Percentiles rank a stretch among this genome's conserved stretches.
Conservation (phyloP, 2,888 invertebrate genomes). For the Celastrina argiolus region DNA sequence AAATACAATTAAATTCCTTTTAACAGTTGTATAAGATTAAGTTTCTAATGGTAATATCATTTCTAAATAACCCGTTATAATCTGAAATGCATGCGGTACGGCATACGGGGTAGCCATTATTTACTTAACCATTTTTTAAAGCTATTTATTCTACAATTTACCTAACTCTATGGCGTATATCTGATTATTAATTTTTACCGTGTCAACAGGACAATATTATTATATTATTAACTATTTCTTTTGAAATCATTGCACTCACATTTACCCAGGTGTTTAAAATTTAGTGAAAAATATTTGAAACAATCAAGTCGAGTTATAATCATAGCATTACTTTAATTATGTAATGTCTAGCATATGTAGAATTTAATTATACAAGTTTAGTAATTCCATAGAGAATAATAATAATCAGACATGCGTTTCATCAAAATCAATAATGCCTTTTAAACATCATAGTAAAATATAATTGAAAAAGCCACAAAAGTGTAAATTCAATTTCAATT, state of each 20-base stretch:
- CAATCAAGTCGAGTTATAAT: not conserved
- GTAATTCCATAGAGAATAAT: not conserved
- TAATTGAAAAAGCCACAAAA: not conserved
- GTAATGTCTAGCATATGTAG: not conserved
- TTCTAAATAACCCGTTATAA: not conserved
- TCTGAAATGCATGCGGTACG: not conserved
- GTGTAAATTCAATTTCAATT: not conserved
- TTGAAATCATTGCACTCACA: not conserved
- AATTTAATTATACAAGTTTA: not conserved
- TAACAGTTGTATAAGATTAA: not conserved
- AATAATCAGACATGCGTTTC: not conserved
- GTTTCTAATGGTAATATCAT: not conserved
- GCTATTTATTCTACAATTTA: not conserved
- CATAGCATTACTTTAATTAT: not conserved
- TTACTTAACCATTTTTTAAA: not conserved
- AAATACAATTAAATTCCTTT: not conserved
- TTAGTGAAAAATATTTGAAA: not conserved
- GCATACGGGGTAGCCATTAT: not conserved
- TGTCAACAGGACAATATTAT: constrained; percentile 1
- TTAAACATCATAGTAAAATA: not conserved
- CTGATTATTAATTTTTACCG: not conserved
- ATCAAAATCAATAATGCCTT: not conserved
- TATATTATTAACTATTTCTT: not conserved
- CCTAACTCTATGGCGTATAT: not conserved
- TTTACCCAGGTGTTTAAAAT: not conserved